A percentile compares a stretch with the other conserved stretches of the same genome.
Conservation (phyloP, 92 coral and sea anemone genomes). For the Paragorgia papillata region DNA sequence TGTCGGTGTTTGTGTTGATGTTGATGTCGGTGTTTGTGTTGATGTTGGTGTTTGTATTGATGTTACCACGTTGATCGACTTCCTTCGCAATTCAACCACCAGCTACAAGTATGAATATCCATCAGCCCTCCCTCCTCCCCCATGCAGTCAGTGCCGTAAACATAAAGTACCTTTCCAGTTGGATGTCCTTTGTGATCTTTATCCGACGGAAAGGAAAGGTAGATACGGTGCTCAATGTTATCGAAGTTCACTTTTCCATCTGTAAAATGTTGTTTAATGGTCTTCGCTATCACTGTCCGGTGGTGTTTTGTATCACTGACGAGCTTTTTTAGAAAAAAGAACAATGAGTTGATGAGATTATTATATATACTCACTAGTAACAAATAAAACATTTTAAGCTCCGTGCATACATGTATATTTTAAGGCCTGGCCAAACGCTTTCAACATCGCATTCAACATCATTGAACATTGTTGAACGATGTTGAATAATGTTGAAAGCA, state of each 20-base stretch:
- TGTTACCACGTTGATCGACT: too few species aligned
- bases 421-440: too few species aligned
- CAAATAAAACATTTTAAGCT: background rate
- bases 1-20: too few species aligned
- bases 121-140: too few species aligned
- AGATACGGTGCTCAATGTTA: slow-evolving; percentile 13
- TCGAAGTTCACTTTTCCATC: slow-evolving; percentile 27
- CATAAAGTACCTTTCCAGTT: background rate
- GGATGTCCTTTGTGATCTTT: slow-evolving; percentile 27
- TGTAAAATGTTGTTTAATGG: slow-evolving; percentile 15
- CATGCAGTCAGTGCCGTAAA: background rate
- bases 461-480: too few species aligned
- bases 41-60: too few species aligned
- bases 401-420: too few species aligned
- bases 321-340: background rate
- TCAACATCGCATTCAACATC: too few species aligned
- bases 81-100: too few species aligned
- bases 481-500: too few species aligned
- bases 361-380: background rate
- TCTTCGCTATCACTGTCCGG: slow-evolving; percentile 26
- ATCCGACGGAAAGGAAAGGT: slow-evolving; percentile 17
- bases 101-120: too few species aligned
- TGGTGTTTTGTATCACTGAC: slow-evolving; percentile 10
- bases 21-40: too few species aligned
- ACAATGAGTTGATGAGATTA: background rate